A percentile compares a stretch with the other conserved stretches of the same genome.
Conservation (phyloP, 2,113 vertebrate species). For the Procapra przewalskii region DNA sequence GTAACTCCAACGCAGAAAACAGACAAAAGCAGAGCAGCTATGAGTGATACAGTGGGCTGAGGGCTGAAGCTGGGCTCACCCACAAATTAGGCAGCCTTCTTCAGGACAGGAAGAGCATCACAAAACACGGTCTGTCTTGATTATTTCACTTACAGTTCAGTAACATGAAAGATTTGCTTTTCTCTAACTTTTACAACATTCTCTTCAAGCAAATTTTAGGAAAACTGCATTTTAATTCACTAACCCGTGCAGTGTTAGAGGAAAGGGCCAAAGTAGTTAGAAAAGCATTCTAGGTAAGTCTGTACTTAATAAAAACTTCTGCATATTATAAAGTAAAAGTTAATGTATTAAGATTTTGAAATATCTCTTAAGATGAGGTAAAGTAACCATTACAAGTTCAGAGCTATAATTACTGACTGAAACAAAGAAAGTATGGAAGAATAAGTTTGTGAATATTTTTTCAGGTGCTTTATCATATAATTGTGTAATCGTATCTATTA, state of each 20-base stretch:
- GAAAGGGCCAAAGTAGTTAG: background rate
- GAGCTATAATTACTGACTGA: background rate
- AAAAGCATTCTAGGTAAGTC: background rate
- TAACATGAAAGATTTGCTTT: background rate
- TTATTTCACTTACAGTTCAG: background rate
- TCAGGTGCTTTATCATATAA: background rate
- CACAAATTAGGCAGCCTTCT: background rate
- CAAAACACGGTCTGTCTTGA: background rate
- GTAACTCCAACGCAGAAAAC: background rate
- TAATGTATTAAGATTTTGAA: background rate
- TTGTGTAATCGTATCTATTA: background rate
- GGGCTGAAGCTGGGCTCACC: background rate
- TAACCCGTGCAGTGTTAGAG: background rate
- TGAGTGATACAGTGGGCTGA: background rate
- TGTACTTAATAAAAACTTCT: background rate
- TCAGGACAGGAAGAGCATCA: background rate
- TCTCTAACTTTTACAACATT: background rate
- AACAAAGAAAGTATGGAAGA: background rate
- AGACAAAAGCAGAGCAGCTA: background rate
- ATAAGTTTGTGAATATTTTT: background rate
- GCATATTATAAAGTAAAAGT: background rate
- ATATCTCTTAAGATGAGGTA: background rate
- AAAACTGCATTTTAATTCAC: background rate
- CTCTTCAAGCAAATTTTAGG: background rate
- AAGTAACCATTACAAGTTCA: background rate